phyloP scores from a whole-genome alignment of 2,113 vertebrate species.

The Datnioides undecimradiatus region DNA sequence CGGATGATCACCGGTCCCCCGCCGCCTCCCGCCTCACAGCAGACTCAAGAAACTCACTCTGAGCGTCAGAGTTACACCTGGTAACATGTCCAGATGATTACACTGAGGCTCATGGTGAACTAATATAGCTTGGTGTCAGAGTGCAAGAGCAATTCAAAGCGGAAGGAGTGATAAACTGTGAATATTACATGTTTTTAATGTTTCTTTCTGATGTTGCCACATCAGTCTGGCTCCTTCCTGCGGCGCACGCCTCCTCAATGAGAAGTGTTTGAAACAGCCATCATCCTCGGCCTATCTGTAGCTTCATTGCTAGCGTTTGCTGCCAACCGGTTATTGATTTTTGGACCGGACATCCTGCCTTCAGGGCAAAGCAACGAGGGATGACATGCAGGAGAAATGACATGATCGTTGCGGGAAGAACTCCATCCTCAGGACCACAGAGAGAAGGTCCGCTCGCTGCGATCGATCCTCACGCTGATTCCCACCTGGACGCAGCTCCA shows the following conservation, averaged over 20 bases:
- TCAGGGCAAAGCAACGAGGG: neutral
- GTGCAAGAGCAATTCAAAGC: no score
- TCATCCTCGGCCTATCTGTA: neutral
- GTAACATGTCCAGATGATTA: no score
- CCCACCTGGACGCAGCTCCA: neutral
- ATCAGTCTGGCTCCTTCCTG: neutral
- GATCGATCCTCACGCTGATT: neutral
- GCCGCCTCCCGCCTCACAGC: neutral
- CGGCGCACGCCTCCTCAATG: neutral
- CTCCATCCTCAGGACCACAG: no score
- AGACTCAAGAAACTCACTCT: neutral
- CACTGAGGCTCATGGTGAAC: no score
- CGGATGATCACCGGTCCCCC: conserved; percentile 25
- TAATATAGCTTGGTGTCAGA: no score
- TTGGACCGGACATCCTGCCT: neutral
- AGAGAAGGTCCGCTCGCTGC: no score
- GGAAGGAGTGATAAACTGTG: no score
- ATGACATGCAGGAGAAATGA: neutral
- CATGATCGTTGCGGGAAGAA: no score
- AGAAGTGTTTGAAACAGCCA: neutral
- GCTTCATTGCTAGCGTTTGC: neutral
- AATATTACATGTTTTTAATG: no score
- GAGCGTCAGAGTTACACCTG: neutral
- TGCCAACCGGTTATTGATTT: neutral
- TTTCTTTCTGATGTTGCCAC: neutral